These are phyloP conservation scores for Phaenicophaeus curvirostris DNA, from an alignment of 2,797 vertebrate genomes.

Conservation along the genomic window DNA sequence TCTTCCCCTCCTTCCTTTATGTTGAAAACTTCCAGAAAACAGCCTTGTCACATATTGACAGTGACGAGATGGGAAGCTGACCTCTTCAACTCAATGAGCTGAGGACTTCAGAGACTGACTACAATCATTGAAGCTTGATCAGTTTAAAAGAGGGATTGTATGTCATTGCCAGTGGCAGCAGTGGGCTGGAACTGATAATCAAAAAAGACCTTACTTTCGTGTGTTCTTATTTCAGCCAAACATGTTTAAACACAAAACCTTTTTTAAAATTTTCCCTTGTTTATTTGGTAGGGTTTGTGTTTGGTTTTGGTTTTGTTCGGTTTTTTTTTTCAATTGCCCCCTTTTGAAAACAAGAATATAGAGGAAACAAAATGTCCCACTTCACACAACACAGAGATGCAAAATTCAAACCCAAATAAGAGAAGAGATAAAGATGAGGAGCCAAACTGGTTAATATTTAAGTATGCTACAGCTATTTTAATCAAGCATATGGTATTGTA, in stretches of 20 bases:
- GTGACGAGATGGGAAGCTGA: not conserved
- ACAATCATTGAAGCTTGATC: slow-evolving; percentile 3
- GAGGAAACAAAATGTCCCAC: not conserved
- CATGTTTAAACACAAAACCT: not conserved
- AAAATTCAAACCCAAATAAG: not conserved
- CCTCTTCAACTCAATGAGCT: not conserved
- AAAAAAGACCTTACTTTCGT: not conserved
- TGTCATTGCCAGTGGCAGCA: not conserved
- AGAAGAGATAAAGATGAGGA: not conserved
- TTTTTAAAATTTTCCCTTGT: not conserved
- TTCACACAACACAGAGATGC: not conserved
- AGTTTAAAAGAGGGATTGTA: not conserved
- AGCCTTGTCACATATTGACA: slow-evolving; percentile 37
- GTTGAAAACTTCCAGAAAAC: slow-evolving; percentile 36
- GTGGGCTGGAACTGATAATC: not conserved
- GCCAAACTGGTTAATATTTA: not conserved
- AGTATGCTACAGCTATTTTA: not conserved
- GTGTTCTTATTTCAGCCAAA: not conserved
- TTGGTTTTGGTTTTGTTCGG: not conserved
- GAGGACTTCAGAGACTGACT: slow-evolving; percentile 22
- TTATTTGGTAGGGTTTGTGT: not conserved
- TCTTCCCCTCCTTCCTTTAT: not conserved
- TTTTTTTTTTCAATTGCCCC: not conserved
- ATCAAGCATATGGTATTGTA: not conserved
- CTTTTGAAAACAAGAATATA: not conserved